Percentiles rank a stretch among this genome's conserved stretches.
phyloP scores from a whole-genome alignment of 2,113 vertebrate species.

The Dasypus novemcinctus region DNA sequence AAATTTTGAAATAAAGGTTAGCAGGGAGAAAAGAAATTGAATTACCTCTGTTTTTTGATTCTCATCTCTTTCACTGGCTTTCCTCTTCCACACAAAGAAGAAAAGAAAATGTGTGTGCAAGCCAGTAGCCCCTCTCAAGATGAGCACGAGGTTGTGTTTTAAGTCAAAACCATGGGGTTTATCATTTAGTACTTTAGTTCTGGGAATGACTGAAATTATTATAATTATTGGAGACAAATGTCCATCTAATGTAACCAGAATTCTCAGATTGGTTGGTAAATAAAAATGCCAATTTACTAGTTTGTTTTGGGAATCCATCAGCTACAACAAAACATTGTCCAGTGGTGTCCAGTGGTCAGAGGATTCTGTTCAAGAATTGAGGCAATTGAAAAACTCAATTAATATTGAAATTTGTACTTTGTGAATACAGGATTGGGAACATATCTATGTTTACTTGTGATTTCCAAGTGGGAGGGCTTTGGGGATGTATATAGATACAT shows the following conservation, averaged over 20 bases:
- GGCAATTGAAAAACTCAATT: slow-evolving; percentile 35
- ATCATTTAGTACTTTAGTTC: neutral
- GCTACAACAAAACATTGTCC: neutral
- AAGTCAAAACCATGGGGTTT: neutral
- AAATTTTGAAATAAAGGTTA: neutral
- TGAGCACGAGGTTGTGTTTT: rapidly evolving
- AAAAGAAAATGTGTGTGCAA: neutral
- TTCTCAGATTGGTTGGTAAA: neutral
- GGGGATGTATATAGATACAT: neutral
- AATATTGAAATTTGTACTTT: slow-evolving; percentile 23
- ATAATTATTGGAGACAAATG: neutral
- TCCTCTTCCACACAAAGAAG: neutral
- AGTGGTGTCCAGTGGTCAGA: neutral
- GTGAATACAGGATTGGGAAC: neutral
- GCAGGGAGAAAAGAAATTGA: neutral
- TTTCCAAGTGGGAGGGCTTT: slow-evolving; percentile 4
- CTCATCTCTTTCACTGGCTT: neutral
- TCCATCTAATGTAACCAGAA: neutral
- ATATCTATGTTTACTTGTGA: neutral
- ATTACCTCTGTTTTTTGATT: neutral
- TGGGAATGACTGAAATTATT: neutral
- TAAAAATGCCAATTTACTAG: slow-evolving; percentile 24
- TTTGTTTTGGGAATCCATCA: neutral
- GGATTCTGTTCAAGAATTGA: neutral
- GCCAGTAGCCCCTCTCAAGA: neutral